Evolutionary conservation across 2,888 invertebrate species (phyloP), one percentile per base, ranked within the genome.

Genomic region (Meganola albula): DNA sequence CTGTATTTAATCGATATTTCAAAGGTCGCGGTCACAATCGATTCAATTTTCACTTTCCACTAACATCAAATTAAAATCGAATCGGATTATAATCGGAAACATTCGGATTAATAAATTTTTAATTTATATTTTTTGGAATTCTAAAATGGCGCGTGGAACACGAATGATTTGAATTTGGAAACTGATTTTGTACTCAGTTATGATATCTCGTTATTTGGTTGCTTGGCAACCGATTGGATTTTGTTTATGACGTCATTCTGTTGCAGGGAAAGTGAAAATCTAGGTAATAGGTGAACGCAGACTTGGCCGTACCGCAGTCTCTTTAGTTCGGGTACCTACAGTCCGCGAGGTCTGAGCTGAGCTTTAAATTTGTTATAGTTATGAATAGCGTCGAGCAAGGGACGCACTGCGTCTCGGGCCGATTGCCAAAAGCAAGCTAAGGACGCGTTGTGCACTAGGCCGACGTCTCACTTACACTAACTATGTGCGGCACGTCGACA

Each of bases 161-260:
- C 34, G 39, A 47, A 48, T 38, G 29, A 36, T 66, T 62, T 71
- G 60, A 51, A 52, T 52, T 31, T 37, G 31, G 51, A 44, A 38
- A 53, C 54, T 52, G 46, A 34, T 43, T 42, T 48, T 38, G 42
- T 48, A 51, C 57, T 42, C 10, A 44, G 35, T 51, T 45, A 41
- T 40, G 51, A 60, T 70, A 55, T 44, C 37, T 56, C 76, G 78
- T 79, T 79, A 74, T 79, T 67, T 27, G 12, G 77, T 79, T 71
- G 59, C 79, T 53, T 48, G 34, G 78, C 49, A 53, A 78, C 74
- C 12, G 22, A 28, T 40, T 42, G 31, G 32, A 33, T 40, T 35
- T n/a, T n/a, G 30, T 28, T 32, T 1, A 24, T 47, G 44, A 47
- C 43, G 44, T 40, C 44, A 47, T 31, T 5, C n/a, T 27, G 25